Base-by-base conservation (phyloP, 2,888 invertebrate species). In the Priapulus caudatus region DNA sequence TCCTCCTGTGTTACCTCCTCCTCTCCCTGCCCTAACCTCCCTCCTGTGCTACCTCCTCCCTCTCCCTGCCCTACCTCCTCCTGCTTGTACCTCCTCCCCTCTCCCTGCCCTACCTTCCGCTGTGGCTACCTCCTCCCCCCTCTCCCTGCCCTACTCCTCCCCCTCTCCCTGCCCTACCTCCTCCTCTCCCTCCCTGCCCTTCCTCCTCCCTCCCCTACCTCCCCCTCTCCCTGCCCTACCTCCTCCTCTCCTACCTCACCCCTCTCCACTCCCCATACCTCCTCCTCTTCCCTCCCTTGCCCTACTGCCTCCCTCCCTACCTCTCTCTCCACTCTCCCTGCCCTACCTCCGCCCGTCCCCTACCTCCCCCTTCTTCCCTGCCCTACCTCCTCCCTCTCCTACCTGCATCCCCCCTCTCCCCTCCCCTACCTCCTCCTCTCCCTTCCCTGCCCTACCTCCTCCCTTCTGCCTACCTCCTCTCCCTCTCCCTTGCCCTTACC, bases 141-240 rank as follows among this genome's bases (percentile, higher is more conserved):
- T 16, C n/a, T n/a, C 20, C 23, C 22, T 18, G n/a, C 19, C n/a
- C 19, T 48, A n/a, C 20, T 19, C n/a, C 51, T 45, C 46, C 5
- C 51, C 20, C 15, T 16, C 19, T 22, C 20, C 20, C 23, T 79
- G 0, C 86, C 84, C 59, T 86, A 83, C 63, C 85, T 85, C 55
- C 81, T 79, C 51, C 83, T 79, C 58, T 81, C 69, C 47, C 67
- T 80, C 47, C 79, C 79, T 56, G 85, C 85, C 60, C 84, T 82
- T 2, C 84, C 84, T 59, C 76, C 76, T 56, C 86, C 75, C 61
- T 86, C 84, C 67, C 89, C 90, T 0, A 83, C 66, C 43, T 64
- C 64, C 19, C 54, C 55, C 51, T 66, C 66, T 47, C 63, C 67
- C 52, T 19, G n/a, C 45, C 20, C 20, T 24, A 19, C 20, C 23